phyloP scores from a whole-genome alignment of 2,797 vertebrate genomes.

The Phrynocephalus forsythii region DNA sequence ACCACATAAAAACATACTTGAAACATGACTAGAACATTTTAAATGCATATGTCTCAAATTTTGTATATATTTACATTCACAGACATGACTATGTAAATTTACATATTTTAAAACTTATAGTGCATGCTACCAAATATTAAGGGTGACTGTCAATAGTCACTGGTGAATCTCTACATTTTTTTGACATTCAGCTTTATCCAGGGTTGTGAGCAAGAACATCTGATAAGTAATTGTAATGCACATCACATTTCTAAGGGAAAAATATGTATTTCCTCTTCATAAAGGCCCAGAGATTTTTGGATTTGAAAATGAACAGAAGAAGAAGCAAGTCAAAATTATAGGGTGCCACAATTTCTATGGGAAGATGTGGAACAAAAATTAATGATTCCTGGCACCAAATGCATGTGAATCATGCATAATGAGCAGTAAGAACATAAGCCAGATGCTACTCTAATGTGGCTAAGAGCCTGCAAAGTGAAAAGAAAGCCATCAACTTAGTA shows the following conservation, averaged over 20 bases:
- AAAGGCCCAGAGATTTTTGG: neutral
- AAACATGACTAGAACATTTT: neutral
- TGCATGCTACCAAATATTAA: neutral
- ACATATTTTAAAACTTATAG: neutral
- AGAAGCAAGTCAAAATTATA: neutral
- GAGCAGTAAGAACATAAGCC: conserved; percentile 1
- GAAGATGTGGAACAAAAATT: conserved; percentile 11
- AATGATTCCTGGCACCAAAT: conserved; percentile 2
- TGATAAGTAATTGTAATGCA: neutral
- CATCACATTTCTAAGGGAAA: neutral
- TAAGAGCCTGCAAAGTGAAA: conserved; percentile 5
- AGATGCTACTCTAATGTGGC: neutral
- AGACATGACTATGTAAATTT: neutral
- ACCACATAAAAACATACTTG: neutral
- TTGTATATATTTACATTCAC: neutral
- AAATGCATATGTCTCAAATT: neutral
- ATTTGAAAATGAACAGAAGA: neutral
- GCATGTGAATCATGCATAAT: neutral
- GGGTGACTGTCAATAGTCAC: neutral
- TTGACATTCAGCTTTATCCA: neutral
- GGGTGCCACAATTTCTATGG: neutral
- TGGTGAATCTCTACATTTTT: neutral
- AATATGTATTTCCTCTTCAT: neutral
- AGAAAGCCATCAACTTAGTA: neutral
- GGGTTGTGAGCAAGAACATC: neutral